Evolutionary conservation across 2,113 vertebrate genomes (phyloP).

Genomic region (Fregata magnificens): DNA sequence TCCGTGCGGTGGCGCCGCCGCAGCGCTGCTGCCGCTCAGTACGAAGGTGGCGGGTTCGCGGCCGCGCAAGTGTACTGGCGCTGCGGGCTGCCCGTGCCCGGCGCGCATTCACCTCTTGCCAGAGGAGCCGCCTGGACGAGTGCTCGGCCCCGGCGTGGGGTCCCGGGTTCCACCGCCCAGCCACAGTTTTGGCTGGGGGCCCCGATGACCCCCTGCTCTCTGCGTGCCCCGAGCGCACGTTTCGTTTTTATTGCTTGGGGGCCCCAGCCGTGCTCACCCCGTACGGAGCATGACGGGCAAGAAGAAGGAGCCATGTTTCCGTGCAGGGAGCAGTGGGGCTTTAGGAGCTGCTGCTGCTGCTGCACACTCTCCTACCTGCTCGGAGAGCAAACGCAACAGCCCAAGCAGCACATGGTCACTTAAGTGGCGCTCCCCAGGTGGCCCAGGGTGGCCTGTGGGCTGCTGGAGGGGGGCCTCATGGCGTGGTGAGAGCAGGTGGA

Average conservation of each 20-base stretch:
- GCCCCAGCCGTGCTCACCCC: too few species aligned
- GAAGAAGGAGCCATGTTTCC: neutral
- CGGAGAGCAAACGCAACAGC: neutral
- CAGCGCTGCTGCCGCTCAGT: rapidly evolving
- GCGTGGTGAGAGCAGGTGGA: neutral
- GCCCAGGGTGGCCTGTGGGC: neutral
- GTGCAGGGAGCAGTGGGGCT: constrained; percentile 3
- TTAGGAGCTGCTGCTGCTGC: neutral
- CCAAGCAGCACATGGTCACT: rapidly evolving
- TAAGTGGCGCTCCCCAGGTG: rapidly evolving
- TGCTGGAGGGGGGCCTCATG: neutral
- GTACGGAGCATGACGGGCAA: too few species aligned
- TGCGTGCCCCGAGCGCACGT: too few species aligned
- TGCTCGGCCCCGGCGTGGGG: constrained; percentile 52
- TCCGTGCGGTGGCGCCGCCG: neutral
- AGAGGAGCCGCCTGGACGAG: constrained; percentile 52
- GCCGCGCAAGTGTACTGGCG: constrained; percentile 63
- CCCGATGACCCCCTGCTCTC: too few species aligned
- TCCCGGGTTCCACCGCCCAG: constrained; percentile 64
- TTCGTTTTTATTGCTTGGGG: too few species aligned
- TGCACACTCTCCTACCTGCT: rapidly evolving
- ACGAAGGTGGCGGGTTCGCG: rapidly evolving
- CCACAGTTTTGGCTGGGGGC: constrained; percentile 46
- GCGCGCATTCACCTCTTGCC: constrained; percentile 66
- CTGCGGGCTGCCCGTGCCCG: constrained; percentile 39